Percentiles rank a stretch among this genome's conserved stretches.
Conservation (phyloP, 2,888 invertebrate genomes). For the Syrphus vitripennis region DNA sequence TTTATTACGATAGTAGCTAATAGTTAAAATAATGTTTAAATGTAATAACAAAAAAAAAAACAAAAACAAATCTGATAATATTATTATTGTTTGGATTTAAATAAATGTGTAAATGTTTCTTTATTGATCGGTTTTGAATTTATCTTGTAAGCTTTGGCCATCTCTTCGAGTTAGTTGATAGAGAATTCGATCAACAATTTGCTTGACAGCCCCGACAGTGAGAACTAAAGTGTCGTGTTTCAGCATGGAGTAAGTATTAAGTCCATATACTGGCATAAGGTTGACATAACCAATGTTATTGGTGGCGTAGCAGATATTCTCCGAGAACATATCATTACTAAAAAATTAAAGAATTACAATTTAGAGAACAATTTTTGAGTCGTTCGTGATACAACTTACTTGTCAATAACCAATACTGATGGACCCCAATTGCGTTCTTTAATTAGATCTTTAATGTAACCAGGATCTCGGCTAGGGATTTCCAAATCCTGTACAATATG, state of each 20-base stretch:
- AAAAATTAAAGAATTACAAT: background rate
- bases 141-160: conserved; percentile 78
- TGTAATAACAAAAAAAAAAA: conserved; percentile 45
- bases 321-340: conserved; percentile 92
- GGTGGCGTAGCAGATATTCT: conserved; percentile 92
- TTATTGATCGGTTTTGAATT: conserved; percentile 85
- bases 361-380: background rate
- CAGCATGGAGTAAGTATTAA: conserved; percentile 98
- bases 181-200: conserved; percentile 90
- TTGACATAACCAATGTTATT: conserved; percentile 91
- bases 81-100: conserved; percentile 55
- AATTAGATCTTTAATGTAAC: conserved; percentile 90
- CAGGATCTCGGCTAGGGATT: conserved; percentile 90
- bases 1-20: conserved; percentile 66
- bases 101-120: conserved; percentile 71
- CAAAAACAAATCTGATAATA: conserved; percentile 45
- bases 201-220: conserved; percentile 91
- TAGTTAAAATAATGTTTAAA: conserved; percentile 69
- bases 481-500: conserved; percentile 94
- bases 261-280: conserved; percentile 96
- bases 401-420: conserved; percentile 95
- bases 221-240: conserved; percentile 97
- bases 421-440: conserved; percentile 96
- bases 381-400: conserved; percentile 84
- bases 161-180: conserved; percentile 86